These are phyloP conservation scores for Excalfactoria chinensis DNA, from an alignment of 2,113 vertebrate genomes.

Conservation along the genomic window DNA sequence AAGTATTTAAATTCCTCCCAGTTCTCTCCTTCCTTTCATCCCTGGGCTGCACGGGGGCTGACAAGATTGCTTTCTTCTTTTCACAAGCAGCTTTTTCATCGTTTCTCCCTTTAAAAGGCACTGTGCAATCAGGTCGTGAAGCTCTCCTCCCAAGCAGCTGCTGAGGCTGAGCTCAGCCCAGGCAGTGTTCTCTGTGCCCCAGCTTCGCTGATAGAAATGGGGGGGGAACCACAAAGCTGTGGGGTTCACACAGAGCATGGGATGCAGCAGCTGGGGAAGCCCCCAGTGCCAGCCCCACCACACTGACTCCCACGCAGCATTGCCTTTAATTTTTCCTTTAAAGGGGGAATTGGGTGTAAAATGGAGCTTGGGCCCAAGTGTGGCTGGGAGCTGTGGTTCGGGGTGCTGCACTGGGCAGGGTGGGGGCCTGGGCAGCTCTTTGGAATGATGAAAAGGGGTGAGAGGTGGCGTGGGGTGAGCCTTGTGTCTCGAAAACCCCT, in stretches of 20 bases:
- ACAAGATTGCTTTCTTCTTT: not conserved
- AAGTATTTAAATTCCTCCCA: not conserved
- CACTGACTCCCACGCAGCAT: not conserved
- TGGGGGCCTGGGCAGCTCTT: not conserved
- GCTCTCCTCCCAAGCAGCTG: not conserved
- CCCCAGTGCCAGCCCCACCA: not conserved
- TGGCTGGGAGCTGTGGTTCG: not conserved
- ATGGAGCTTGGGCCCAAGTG: not conserved
- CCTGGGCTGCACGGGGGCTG: not conserved
- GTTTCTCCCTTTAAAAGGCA: not conserved
- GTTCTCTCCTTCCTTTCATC: not conserved
- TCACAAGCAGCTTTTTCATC: not conserved
- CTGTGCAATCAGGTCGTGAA: not conserved
- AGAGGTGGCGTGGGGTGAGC: not conserved
- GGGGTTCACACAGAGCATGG: not conserved
- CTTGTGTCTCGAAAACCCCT: not conserved
- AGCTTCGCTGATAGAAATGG: accelerated
- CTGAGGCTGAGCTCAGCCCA: not conserved
- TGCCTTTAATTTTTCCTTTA: not conserved
- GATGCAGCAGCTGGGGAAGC: accelerated
- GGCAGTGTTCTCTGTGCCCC: not conserved
- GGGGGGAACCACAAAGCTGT: not conserved
- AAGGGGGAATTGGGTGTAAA: not conserved
- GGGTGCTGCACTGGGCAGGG: not conserved
- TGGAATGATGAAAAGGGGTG: accelerated